Evolutionary conservation across 2,888 invertebrate genomes (phyloP).

Genomic region (Lysandra coridon): DNA sequence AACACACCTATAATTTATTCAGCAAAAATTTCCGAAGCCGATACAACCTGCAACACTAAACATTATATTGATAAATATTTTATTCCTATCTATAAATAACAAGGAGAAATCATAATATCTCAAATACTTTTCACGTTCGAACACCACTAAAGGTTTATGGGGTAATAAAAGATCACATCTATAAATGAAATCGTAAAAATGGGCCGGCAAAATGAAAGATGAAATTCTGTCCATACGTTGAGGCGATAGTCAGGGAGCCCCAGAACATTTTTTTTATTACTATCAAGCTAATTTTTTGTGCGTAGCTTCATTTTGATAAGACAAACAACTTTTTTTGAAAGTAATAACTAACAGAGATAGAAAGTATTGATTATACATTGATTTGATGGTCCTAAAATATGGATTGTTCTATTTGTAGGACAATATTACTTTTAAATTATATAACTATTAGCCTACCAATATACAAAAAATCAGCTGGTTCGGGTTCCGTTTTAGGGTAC

Average conservation of each 20-base stretch:
- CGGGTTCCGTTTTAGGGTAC: too few species aligned
- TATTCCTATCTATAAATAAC: conserved; percentile 1
- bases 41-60: not conserved
- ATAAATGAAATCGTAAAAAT: conserved; percentile 27
- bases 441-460: too few species aligned
- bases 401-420: too few species aligned
- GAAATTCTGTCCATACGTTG: conserved; percentile 13
- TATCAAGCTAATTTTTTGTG: too few species aligned
- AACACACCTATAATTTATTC: not conserved
- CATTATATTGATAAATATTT: not conserved
- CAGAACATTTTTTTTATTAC: too few species aligned
- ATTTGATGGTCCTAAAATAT: too few species aligned
- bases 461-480: too few species aligned
- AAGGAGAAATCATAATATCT: conserved; percentile 16
- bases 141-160: conserved; percentile 28
- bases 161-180: conserved; percentile 19
- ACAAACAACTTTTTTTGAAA: too few species aligned
- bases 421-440: too few species aligned
- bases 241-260: not conserved
- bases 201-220: conserved; percentile 12
- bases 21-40: not conserved
- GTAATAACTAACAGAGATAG: too few species aligned
- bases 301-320: too few species aligned
- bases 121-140: conserved; percentile 14
- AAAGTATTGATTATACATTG: too few species aligned